These are phyloP conservation scores for Lomographa bimaculata DNA, from an alignment of 2,888 invertebrate genomes.

Conservation along the genomic window DNA sequence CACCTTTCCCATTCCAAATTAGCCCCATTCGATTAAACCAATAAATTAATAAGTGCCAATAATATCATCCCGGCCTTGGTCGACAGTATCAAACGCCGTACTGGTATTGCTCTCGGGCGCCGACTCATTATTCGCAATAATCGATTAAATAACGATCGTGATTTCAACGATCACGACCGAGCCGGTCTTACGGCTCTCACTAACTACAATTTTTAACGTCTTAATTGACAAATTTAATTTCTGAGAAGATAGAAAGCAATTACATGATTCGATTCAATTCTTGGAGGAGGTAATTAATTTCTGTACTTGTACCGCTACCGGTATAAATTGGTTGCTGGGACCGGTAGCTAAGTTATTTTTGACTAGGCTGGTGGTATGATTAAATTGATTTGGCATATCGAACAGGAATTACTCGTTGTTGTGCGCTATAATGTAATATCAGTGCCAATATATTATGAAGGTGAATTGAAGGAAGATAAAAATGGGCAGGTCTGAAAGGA, in stretches of 20 bases:
- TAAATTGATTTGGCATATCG: slow-evolving; percentile 42
- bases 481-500: slow-evolving; percentile 53
- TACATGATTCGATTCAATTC: slow-evolving; percentile 48
- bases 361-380: slow-evolving; percentile 28
- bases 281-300: slow-evolving; percentile 47
- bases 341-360: slow-evolving; percentile 43
- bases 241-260: slow-evolving; percentile 49
- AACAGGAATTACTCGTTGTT: slow-evolving; percentile 65
- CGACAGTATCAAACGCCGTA: slow-evolving; percentile 53
- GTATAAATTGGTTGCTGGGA: slow-evolving; percentile 41
- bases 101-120: slow-evolving; percentile 61
- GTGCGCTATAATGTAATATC: slow-evolving; percentile 57
- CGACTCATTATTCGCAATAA: slow-evolving; percentile 71
- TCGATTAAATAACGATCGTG: slow-evolving; percentile 72
- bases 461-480: slow-evolving; percentile 64
- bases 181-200: slow-evolving; percentile 43
- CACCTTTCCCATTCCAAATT: slow-evolving; percentile 72
- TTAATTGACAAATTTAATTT: slow-evolving; percentile 64
- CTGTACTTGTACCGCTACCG: slow-evolving; percentile 42
- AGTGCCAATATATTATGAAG: slow-evolving; percentile 64
- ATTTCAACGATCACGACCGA: slow-evolving; percentile 55
- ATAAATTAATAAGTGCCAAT: slow-evolving; percentile 73
- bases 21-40: slow-evolving; percentile 66
- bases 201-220: slow-evolving; percentile 54
- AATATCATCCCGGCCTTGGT: slow-evolving; percentile 55